phyloP scores from a whole-genome alignment of 2,797 vertebrate genomes.

The Monodelphis domestica region DNA sequence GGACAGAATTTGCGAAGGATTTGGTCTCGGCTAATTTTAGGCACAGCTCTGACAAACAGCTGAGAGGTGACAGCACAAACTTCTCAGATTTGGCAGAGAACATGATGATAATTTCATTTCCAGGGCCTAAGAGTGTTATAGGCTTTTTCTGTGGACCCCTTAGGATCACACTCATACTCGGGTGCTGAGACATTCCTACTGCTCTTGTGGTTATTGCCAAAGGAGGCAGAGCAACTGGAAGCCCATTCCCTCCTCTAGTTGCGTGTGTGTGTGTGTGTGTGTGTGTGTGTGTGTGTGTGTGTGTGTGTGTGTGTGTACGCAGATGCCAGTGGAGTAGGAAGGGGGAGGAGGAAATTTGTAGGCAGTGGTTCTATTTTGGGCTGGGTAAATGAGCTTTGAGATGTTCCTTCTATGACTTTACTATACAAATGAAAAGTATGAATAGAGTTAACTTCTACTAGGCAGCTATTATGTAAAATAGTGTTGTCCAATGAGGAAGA shows the following conservation, averaged over 20 bases:
- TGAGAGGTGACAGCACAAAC: not conserved
- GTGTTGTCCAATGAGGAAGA: conserved; percentile 37
- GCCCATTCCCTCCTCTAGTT: not conserved
- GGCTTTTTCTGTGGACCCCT: not conserved
- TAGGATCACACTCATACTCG: not conserved
- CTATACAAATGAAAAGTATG: conserved; percentile 33
- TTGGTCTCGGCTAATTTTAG: not conserved
- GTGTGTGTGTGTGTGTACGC: not conserved
- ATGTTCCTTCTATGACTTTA: not conserved
- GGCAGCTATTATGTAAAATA: conserved; percentile 41
- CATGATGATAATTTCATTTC: not conserved
- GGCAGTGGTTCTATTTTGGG: not conserved
- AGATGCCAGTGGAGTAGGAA: not conserved
- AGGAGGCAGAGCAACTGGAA: not conserved
- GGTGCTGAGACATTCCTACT: conserved; percentile 36
- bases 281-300: not conserved
- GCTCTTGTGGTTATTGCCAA: not conserved
- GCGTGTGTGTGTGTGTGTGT: not conserved
- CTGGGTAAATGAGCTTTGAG: not conserved
- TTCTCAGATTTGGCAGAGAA: not conserved
- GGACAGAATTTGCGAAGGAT: not conserved
- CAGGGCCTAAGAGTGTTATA: not conserved
- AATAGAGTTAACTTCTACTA: conserved; percentile 52
- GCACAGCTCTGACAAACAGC: not conserved
- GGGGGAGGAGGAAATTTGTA: not conserved